Evolutionary conservation across 2,888 invertebrate species (phyloP).

Genomic region (Aelia acuminata): DNA sequence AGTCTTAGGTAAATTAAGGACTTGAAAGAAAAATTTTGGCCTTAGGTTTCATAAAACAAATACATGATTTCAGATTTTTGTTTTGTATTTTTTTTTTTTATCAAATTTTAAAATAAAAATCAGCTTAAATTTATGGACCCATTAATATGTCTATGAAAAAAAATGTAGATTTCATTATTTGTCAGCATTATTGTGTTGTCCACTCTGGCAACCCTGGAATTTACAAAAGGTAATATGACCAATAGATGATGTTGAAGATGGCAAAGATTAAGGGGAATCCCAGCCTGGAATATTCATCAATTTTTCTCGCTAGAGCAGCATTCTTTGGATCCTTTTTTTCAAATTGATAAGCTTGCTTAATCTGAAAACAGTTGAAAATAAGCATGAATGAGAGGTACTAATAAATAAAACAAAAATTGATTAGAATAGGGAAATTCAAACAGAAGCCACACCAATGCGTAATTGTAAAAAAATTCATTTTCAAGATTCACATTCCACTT

Average conservation of each 20-base stretch:
- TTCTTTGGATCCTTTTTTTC: slow-evolving; percentile 63
- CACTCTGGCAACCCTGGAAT: background rate
- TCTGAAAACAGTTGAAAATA: slow-evolving; percentile 34
- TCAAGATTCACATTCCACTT: too few relatives aligned
- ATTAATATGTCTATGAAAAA: background rate
- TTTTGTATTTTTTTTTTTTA: too few relatives aligned
- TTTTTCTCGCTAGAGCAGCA: slow-evolving; percentile 68
- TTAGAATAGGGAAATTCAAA: too few relatives aligned
- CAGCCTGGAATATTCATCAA: slow-evolving; percentile 70
- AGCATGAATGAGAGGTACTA: background rate
- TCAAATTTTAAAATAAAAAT: background rate
- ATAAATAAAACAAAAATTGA: background rate
- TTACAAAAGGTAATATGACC: slow-evolving; percentile 70
- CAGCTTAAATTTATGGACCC: background rate
- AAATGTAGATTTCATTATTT: background rate
- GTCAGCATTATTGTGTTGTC: slow-evolving; percentile 10
- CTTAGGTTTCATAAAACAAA: too few relatives aligned
- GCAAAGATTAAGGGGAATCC: slow-evolving; percentile 70
- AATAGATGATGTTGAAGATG: slow-evolving; percentile 71
- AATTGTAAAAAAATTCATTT: too few relatives aligned
- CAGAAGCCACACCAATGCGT: too few relatives aligned
- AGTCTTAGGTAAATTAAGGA: too few relatives aligned
- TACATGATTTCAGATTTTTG: too few relatives aligned
- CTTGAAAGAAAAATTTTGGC: too few relatives aligned
- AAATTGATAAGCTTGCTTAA: slow-evolving; percentile 57